Evolutionary conservation across 2,797 vertebrate genomes (phyloP).

Genomic region (Phalanger gymnotis): DNA sequence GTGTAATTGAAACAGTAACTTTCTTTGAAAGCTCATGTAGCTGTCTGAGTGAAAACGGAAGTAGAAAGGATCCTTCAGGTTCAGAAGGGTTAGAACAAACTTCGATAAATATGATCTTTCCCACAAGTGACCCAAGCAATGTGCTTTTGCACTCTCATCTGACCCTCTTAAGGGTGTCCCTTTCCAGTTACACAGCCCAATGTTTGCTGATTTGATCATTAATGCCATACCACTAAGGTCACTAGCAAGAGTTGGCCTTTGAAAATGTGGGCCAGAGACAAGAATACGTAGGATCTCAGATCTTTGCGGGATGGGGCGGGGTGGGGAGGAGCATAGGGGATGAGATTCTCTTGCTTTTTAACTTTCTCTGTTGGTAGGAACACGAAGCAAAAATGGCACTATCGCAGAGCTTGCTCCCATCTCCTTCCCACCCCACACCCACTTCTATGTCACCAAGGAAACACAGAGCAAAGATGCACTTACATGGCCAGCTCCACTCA

Average conservation of each 20-base stretch:
- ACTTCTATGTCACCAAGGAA: not conserved
- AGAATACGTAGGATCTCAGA: not conserved
- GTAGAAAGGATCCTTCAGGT: conserved; percentile 21
- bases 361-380: not conserved
- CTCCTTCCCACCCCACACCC: not conserved
- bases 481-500: not conserved
- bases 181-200: not conserved
- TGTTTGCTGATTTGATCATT: not conserved
- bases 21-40: conserved; percentile 11
- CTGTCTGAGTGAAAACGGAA: conserved; percentile 44
- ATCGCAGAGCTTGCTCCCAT: not conserved
- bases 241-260: not conserved
- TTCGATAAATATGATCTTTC: not conserved
- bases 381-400: not conserved
- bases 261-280: not conserved
- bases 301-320: not conserved
- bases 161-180: not conserved
- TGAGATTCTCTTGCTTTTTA: not conserved
- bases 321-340: not conserved
- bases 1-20: conserved; percentile 34
- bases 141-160: not conserved
- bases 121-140: not conserved
- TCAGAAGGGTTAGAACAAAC: not conserved
- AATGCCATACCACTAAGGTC: not conserved
- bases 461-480: not conserved